phyloP scores from a whole-genome alignment of 1,140 invertebrate species.

The Paraescarpia echinospica region DNA sequence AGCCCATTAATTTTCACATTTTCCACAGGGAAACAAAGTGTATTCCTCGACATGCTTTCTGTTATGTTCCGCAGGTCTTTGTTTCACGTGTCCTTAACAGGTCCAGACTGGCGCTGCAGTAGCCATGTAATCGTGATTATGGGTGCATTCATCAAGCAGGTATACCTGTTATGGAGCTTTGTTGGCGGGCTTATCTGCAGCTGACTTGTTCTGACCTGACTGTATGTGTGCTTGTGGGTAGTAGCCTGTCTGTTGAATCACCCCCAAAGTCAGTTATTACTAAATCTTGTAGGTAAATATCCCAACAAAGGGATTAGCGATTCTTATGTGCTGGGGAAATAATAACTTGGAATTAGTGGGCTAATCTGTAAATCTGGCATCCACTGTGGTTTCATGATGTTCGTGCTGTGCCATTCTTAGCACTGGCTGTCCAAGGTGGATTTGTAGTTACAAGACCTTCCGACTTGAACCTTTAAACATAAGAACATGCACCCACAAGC shows the following conservation, averaged over 20 bases:
- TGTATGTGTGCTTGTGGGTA: not conserved
- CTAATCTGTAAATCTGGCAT: not conserved
- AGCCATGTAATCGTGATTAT: not conserved
- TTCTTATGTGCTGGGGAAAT: not conserved
- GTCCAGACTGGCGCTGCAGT: not conserved
- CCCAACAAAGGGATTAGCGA: not conserved
- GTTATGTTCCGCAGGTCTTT: not conserved
- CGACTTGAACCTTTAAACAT: too few relatives aligned
- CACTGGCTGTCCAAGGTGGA: too few relatives aligned
- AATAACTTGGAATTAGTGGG: not conserved
- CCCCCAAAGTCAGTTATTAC: not conserved
- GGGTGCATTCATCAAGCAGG: not conserved
- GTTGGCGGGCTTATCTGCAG: not conserved
- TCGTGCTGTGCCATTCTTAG: too few relatives aligned
- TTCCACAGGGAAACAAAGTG: not conserved
- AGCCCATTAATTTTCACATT: not conserved
- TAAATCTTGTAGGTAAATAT: not conserved
- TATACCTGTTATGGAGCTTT: not conserved
- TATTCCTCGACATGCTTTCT: too few relatives aligned
- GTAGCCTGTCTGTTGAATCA: not conserved
- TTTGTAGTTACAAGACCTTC: too few relatives aligned
- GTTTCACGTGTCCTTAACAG: not conserved
- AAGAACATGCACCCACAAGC: not conserved
- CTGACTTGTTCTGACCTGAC: conserved; percentile 3
- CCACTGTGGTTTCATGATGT: too few relatives aligned